phyloP scores from a whole-genome alignment of 2,888 invertebrate species.

The Agrochola lota region DNA sequence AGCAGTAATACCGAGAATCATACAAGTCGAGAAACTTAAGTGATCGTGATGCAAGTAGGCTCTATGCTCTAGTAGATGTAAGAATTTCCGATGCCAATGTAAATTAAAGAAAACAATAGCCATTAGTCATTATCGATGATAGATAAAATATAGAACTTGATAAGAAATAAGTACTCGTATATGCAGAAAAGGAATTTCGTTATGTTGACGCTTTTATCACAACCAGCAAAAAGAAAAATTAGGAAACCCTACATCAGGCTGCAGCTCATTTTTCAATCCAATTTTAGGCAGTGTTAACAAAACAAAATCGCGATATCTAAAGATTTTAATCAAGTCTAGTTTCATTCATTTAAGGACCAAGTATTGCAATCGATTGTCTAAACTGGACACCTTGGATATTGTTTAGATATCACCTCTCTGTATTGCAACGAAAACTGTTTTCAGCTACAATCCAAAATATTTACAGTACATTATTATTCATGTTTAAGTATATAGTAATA shows the following conservation, averaged over 20 bases:
- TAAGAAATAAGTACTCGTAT: not conserved
- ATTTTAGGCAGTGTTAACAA: not conserved
- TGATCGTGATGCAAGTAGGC: conserved; percentile 72
- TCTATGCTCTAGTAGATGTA: conserved; percentile 69
- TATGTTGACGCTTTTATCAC: not conserved
- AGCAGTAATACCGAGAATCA: conserved; percentile 54
- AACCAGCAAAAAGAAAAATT: not conserved
- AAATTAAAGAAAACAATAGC: conserved; percentile 63
- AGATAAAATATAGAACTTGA: conserved; percentile 4
- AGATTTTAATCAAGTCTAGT: not conserved
- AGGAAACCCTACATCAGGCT: not conserved
- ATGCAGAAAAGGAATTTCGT: not conserved
- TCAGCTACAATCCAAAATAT: conserved; percentile 28
- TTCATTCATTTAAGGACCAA: conserved; percentile 11
- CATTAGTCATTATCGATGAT: conserved; percentile 31
- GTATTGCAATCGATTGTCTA: not conserved
- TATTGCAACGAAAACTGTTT: conserved; percentile 29
- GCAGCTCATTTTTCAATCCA: not conserved
- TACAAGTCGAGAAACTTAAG: conserved; percentile 64
- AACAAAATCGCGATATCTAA: not conserved
- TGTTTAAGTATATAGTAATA: conserved; percentile 18
- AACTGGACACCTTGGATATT: conserved; percentile 23
- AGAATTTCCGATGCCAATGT: conserved; percentile 60
- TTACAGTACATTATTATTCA: conserved; percentile 24
- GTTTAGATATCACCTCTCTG: conserved; percentile 45